These are phyloP conservation scores for Proctacanthus coquilletti DNA, from an alignment of 1,140 invertebrate genomes.

Conservation along the genomic window DNA sequence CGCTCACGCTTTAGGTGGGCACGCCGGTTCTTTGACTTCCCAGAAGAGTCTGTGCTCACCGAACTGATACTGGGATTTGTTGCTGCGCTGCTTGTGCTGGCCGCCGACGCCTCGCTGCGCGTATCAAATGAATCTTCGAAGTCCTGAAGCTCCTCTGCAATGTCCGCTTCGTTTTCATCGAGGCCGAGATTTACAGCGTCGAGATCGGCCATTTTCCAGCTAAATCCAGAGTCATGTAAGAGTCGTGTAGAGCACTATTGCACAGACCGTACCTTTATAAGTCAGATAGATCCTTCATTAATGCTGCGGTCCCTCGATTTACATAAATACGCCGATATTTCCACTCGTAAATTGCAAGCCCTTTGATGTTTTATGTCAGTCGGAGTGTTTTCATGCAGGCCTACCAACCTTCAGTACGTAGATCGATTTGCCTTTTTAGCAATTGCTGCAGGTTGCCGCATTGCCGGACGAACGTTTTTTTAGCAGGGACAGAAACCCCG, in stretches of 20 bases:
- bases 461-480: not conserved
- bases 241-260: too few species aligned
- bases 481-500: not conserved
- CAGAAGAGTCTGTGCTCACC: conserved; percentile 43
- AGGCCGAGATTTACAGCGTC: conserved; percentile 53
- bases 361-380: conserved; percentile 1
- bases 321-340: not conserved
- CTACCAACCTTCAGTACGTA: not conserved
- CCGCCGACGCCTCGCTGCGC: conserved; percentile 57
- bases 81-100: conserved; percentile 47
- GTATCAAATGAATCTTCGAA: conserved; percentile 50
- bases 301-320: not conserved
- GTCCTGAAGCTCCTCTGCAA: conserved; percentile 51
- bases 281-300: not conserved
- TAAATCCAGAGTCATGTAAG: too few species aligned
- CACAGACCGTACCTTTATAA: not conserved
- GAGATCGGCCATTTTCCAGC: conserved; percentile 29
- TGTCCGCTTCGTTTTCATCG: conserved; percentile 52
- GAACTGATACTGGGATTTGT: conserved; percentile 54
- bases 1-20: conserved; percentile 33
- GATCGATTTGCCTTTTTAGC: not conserved
- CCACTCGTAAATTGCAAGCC: not conserved
- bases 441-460: not conserved
- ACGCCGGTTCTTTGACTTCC: conserved; percentile 30
- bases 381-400: conserved; percentile 1